Evolutionary conservation across 2,888 invertebrate genomes (phyloP).

Genomic region (Anoncus sp.): DNA sequence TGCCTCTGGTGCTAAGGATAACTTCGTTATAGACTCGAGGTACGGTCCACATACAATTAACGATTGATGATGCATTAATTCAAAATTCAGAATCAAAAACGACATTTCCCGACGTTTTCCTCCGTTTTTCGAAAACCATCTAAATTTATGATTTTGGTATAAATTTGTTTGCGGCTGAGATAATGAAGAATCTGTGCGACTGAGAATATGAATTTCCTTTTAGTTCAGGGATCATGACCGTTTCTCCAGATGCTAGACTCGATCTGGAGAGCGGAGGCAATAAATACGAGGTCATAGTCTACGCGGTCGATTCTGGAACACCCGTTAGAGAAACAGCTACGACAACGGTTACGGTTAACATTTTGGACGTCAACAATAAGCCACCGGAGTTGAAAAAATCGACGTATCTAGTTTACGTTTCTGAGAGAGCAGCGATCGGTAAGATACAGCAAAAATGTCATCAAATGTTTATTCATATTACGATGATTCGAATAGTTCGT

Average conservation of each 20-base stretch:
- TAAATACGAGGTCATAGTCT: constrained; percentile 88
- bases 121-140: no score
- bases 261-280: constrained; percentile 89
- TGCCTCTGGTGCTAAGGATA: constrained; percentile 90
- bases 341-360: constrained; percentile 89
- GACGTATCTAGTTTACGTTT: constrained; percentile 88
- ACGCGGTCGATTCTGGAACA: constrained; percentile 90
- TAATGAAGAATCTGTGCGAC: no score
- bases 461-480: background rate
- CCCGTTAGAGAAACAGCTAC: constrained; percentile 92
- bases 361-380: constrained; percentile 92
- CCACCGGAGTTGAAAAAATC: constrained; percentile 89
- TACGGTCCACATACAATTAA: constrained; percentile 76
- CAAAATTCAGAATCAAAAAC: no score
- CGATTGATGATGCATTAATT: background rate
- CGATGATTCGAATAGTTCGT: background rate
- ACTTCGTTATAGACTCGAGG: constrained; percentile 90
- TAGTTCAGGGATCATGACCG: constrained; percentile 88
- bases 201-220: background rate
- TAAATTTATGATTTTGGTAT: no score
- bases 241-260: constrained; percentile 89
- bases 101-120: no score
- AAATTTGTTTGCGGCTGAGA: no score
- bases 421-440: constrained; percentile 87
- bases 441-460: constrained; percentile 17